These are phyloP conservation scores for Narcine bancroftii DNA, from an alignment of 2,113 vertebrate genomes.

Conservation along the genomic window DNA sequence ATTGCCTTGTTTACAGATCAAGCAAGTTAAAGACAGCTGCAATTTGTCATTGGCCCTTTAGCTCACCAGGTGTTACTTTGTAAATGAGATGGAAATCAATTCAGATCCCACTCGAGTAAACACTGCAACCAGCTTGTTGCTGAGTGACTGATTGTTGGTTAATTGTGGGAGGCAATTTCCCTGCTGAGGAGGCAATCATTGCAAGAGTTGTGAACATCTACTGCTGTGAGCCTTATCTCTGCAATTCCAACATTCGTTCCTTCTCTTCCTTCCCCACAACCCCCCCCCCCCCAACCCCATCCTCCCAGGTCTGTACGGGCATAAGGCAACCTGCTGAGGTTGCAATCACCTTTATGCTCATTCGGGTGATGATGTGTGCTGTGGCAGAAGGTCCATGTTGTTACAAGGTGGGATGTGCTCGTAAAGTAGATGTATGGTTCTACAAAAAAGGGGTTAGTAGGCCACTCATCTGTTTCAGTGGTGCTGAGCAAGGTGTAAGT, in stretches of 20 bases:
- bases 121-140: constrained; percentile 42
- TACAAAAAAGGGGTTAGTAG: background rate
- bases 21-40: constrained; percentile 38
- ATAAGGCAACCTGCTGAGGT: background rate
- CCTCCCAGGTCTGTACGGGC: too few species aligned
- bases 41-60: constrained; percentile 39
- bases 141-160: constrained; percentile 47
- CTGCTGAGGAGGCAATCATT: background rate
- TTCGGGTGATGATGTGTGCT: too few species aligned
- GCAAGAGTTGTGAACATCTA: background rate
- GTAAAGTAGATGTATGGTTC: too few species aligned
- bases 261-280: too few species aligned
- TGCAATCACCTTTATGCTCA: background rate
- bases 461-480: background rate
- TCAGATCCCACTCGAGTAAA: constrained; percentile 45
- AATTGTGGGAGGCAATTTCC: constrained; percentile 44
- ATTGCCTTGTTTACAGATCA: constrained; percentile 38
- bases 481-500: background rate
- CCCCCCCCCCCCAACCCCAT: background rate
- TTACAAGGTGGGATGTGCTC: background rate
- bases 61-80: constrained; percentile 40
- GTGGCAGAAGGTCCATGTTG: too few species aligned
- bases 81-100: constrained; percentile 43
- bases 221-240: background rate
- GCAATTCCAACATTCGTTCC: background rate